Conservation (phyloP, 1,140 invertebrate species). For the Meloidogyne hapla region DNA sequence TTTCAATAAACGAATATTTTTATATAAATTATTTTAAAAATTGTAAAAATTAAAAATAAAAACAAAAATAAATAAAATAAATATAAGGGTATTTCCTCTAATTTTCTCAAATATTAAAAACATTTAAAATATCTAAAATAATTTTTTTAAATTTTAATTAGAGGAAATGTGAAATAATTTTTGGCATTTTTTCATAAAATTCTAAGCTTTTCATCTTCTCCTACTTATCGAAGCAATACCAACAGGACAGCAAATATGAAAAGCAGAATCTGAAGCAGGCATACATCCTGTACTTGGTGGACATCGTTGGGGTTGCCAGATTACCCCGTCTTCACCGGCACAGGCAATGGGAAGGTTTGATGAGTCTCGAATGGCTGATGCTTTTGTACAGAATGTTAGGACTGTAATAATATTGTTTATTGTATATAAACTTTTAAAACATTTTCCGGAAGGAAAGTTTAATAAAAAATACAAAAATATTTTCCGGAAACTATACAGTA, state of each 20-base stretch:
- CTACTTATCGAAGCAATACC: constrained; percentile 4
- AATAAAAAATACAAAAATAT: no score
- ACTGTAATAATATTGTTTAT: constrained; percentile 32
- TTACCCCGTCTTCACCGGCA: constrained; percentile 48
- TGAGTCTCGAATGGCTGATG: constrained; percentile 52
- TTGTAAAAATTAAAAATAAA: no score
- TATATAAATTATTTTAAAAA: not conserved
- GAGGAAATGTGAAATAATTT: not conserved
- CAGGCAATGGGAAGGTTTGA: constrained; percentile 57
- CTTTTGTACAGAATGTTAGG: constrained; percentile 56
- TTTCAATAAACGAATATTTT: no score
- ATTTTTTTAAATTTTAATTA: not conserved
- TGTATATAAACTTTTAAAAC: no score
- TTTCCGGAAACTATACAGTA: no score
- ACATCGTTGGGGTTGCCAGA: constrained; percentile 54
- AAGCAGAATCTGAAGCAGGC: constrained; percentile 47
- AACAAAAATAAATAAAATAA: constrained; percentile 2
- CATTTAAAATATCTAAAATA: no score
- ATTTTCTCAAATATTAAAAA: no score
- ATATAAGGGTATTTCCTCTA: not conserved
- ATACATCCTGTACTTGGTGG: constrained; percentile 55
- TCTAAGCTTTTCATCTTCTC: not conserved
- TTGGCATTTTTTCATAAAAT: not conserved
- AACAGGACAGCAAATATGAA: constrained; percentile 56
- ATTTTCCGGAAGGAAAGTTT: not conserved